phyloP scores from a whole-genome alignment of 2,888 invertebrate species.

The Helleia helle region DNA sequence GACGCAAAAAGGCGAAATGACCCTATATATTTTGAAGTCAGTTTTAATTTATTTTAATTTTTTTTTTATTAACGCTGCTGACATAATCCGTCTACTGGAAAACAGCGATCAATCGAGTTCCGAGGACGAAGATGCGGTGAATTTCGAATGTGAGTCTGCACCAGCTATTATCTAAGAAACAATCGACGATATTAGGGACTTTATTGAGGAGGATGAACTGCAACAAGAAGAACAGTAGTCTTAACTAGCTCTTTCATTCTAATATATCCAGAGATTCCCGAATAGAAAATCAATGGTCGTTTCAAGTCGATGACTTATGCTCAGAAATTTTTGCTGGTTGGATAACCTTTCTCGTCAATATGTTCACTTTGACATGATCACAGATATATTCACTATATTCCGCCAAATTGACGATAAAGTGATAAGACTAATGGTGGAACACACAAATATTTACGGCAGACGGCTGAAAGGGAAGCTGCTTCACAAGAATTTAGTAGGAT shows the following conservation, averaged over 20 bases:
- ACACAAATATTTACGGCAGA: neutral
- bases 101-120: slow-evolving; percentile 1
- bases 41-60: no score
- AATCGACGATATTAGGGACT: no score
- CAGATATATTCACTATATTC: neutral
- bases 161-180: no score
- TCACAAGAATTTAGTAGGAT: neutral
- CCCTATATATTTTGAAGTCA: no score
- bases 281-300: slow-evolving; percentile 2
- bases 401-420: neutral
- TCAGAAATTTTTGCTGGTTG: slow-evolving; percentile 3
- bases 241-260: neutral
- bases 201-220: neutral
- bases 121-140: slow-evolving; percentile 2
- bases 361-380: neutral
- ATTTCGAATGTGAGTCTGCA: neutral
- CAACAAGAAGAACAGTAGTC: slow-evolving; percentile 1
- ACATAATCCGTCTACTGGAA: slow-evolving; percentile 1
- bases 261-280: slow-evolving; percentile 2
- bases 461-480: neutral
- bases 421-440: neutral
- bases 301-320: slow-evolving; percentile 1
- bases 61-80: no score
- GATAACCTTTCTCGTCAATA: neutral
- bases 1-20: slow-evolving; percentile 18